These are phyloP conservation scores for Laupala kohalensis DNA, from an alignment of 1,140 invertebrate species.

Conservation along the genomic window DNA sequence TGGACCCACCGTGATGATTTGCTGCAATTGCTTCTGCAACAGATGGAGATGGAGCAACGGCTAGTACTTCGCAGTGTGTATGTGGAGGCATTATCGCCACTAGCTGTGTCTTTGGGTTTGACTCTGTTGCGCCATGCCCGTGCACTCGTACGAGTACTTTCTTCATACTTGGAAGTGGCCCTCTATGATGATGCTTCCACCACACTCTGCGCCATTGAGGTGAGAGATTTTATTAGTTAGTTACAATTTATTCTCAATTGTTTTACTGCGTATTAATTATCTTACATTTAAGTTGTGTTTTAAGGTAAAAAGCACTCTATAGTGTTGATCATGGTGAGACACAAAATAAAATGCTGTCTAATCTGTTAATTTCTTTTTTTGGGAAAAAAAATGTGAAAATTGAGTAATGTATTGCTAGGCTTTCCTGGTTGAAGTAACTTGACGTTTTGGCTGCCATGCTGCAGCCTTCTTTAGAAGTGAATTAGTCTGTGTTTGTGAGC, in stretches of 20 bases:
- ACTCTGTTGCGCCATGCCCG: not conserved
- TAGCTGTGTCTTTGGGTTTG: conserved; percentile 16
- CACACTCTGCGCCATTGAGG: not conserved
- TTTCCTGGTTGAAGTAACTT: too few relatives aligned
- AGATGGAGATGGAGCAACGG: conserved; percentile 29
- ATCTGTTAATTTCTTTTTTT: too few relatives aligned
- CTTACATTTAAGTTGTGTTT: not conserved
- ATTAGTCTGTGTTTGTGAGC: too few relatives aligned
- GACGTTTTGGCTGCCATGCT: too few relatives aligned
- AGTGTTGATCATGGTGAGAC: too few relatives aligned
- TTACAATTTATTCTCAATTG: too few relatives aligned
- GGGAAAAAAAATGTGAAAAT: too few relatives aligned
- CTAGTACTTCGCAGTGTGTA: conserved; percentile 25
- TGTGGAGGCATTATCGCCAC: conserved; percentile 25
- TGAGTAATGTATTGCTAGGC: too few relatives aligned
- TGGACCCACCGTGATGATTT: conserved; percentile 29
- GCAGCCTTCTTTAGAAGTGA: too few relatives aligned
- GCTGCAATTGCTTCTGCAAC: conserved; percentile 24
- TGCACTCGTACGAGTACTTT: not conserved
- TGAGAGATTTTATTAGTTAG: not conserved
- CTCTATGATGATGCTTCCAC: not conserved
- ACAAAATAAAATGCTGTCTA: too few relatives aligned
- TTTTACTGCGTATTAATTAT: not conserved
- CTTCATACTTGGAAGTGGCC: conserved; percentile 1
- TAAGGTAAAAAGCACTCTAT: too few relatives aligned